These are phyloP conservation scores for Notarius lentiginosus DNA, from an alignment of 2,113 vertebrate genomes.

Conservation along the genomic window DNA sequence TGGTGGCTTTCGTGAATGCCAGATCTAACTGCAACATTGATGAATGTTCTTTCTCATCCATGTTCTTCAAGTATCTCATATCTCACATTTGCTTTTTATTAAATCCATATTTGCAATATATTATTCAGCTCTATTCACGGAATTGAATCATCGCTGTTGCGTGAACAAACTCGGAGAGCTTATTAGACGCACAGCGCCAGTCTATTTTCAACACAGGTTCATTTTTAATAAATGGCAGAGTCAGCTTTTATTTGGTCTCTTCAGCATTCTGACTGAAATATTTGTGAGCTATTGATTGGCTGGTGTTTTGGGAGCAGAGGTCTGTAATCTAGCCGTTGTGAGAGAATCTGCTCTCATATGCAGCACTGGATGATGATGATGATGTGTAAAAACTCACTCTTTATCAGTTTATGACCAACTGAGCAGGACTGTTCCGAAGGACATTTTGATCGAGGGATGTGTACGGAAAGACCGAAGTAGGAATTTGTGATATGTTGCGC, in stretches of 20 bases:
- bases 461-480: background rate
- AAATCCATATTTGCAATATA: too few species aligned
- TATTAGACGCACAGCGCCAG: too few species aligned
- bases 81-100: too few species aligned
- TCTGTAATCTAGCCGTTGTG: background rate
- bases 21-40: too few species aligned
- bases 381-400: background rate
- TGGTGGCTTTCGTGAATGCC: too few species aligned
- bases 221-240: slow-evolving; percentile 13
- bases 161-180: too few species aligned
- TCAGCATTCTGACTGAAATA: slow-evolving; percentile 22
- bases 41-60: too few species aligned
- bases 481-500: background rate
- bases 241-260: slow-evolving; percentile 17
- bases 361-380: slow-evolving; percentile 2
- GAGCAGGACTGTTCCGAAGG: background rate
- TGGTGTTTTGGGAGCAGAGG: background rate
- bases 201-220: too few species aligned
- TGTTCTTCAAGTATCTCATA: too few species aligned
- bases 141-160: too few species aligned
- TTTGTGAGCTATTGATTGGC: background rate
- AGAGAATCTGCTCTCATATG: too few species aligned
- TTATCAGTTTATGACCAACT: slow-evolving; percentile 15
- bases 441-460: background rate
- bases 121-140: too few species aligned